A percentile compares a stretch with the other conserved stretches of the same genome.
These are phyloP conservation scores for Hylaeus volcanicus DNA, from an alignment of 1,140 invertebrate genomes.

Conservation along the genomic window DNA sequence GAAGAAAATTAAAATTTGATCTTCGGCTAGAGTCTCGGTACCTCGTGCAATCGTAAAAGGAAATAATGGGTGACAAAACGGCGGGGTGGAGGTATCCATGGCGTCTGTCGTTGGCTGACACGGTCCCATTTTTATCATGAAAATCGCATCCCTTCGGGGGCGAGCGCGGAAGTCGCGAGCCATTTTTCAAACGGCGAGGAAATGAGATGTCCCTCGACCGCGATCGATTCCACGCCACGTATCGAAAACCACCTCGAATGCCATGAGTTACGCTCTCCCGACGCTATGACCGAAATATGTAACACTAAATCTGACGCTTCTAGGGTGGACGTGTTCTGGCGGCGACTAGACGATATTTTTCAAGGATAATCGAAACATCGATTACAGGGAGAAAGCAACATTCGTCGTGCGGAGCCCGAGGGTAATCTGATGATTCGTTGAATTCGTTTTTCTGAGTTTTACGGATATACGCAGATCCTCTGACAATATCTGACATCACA, in stretches of 20 bases:
- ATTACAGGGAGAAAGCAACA: too few species aligned
- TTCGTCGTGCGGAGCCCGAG: not conserved
- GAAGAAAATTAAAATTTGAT: too few species aligned
- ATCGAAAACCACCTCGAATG: slow-evolving; percentile 12
- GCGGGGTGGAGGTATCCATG: not conserved
- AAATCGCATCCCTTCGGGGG: not conserved
- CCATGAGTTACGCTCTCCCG: not conserved
- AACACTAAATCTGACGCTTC: too few species aligned
- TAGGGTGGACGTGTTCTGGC: too few species aligned
- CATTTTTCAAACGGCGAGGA: slow-evolving; percentile 46
- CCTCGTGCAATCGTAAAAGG: not conserved
- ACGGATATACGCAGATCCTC: too few species aligned
- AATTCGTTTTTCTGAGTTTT: too few species aligned
- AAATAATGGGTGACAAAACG: not conserved
- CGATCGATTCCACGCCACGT: slow-evolving; percentile 2
- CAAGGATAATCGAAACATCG: too few species aligned
- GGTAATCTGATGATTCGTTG: too few species aligned
- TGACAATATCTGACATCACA: too few species aligned
- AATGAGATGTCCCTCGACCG: slow-evolving; percentile 41
- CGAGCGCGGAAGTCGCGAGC: slow-evolving; percentile 22
- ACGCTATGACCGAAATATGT: not conserved
- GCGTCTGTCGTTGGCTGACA: not conserved
- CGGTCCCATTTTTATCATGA: slow-evolving; percentile 10
- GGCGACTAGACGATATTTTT: too few species aligned
- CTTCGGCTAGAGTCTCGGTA: not conserved